These are phyloP conservation scores for Tolypeutes matacus DNA, from an alignment of 2,797 vertebrate species.

Conservation along the genomic window DNA sequence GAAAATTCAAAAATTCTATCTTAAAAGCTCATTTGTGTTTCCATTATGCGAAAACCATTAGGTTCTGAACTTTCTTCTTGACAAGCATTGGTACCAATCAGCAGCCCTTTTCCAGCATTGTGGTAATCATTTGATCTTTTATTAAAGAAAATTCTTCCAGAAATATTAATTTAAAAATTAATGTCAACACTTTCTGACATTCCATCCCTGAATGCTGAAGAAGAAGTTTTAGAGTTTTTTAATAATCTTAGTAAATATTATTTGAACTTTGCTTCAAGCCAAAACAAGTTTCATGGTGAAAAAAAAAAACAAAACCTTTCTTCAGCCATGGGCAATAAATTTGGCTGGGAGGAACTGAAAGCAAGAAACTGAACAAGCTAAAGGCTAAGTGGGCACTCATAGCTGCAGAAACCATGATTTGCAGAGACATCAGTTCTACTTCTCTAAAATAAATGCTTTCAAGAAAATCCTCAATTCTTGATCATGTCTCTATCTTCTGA, in stretches of 20 bases:
- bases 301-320: constrained; percentile 83
- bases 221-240: constrained; percentile 85
- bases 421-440: constrained; percentile 27
- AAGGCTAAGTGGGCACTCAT: constrained; percentile 73
- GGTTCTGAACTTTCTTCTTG: constrained; percentile 15
- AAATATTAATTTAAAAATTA: constrained; percentile 86
- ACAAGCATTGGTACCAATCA: constrained; percentile 66
- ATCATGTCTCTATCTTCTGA: not conserved
- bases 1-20: constrained; percentile 47
- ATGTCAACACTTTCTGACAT: constrained; percentile 84
- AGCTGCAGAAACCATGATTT: not conserved
- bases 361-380: constrained; percentile 65
- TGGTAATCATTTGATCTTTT: constrained; percentile 84
- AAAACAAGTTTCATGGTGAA: constrained; percentile 83
- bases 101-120: constrained; percentile 59
- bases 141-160: constrained; percentile 81
- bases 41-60: not conserved
- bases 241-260: constrained; percentile 87
- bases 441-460: constrained; percentile 60
- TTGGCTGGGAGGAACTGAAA: constrained; percentile 76
- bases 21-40: constrained; percentile 50
- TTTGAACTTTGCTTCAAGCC: constrained; percentile 85
- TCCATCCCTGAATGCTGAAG: constrained; percentile 78
- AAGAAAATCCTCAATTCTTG: constrained; percentile 27
- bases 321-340: constrained; percentile 81